Base-by-base conservation (phyloP, 2,113 vertebrate species). In the Ameiurus melas region DNA sequence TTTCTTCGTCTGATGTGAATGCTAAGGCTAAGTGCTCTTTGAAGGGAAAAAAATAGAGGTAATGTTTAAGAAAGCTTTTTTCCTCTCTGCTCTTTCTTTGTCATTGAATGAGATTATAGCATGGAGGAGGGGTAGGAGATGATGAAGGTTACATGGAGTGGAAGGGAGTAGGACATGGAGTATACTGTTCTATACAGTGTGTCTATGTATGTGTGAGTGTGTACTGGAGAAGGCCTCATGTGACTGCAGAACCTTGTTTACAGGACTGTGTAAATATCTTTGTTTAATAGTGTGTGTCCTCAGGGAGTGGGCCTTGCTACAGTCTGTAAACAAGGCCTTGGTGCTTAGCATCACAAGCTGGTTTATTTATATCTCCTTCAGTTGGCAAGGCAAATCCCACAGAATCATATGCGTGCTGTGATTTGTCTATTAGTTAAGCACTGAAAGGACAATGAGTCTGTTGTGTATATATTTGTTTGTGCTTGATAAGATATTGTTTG, bases 21-120 rank as follows among this genome's bases (percentile, higher is more conserved):
- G 89, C 92, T 94, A 93, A 89, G 91, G 91, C 91, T 75, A 88
- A 93, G 84, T 90, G 92, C 92, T 87, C 85, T 91, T 87, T 92
- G 92, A 90, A 60, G 57, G 90, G 71, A 93, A 84, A 90, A 93
- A 84, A 90, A 94, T 47, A 47, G n/a, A 84, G 95, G 95, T 95
- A 95, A 95, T 91, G 89, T 92, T 85, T 91, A 85, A 92, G 84
- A 90, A 91, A 86, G 83, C 17, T 80, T 87, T 94, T 94, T 88
- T 85, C n/a, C 14, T 92, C 90, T 86, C 51, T 57, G 5, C 81
- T 90, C 68, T 73, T 22, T 88, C 87, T 92, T 27, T 91, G 60
- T 89, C 84, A 75, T 75, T 91, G 79, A 90, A 83, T 82, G 83
- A 77, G 51, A 88, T 30, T 75, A 70, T 53, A 33, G 62, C 43